Percentiles rank a stretch among this genome's conserved stretches.
phyloP scores from a whole-genome alignment of 2,888 invertebrate species.

The Agrypnus murinus region DNA sequence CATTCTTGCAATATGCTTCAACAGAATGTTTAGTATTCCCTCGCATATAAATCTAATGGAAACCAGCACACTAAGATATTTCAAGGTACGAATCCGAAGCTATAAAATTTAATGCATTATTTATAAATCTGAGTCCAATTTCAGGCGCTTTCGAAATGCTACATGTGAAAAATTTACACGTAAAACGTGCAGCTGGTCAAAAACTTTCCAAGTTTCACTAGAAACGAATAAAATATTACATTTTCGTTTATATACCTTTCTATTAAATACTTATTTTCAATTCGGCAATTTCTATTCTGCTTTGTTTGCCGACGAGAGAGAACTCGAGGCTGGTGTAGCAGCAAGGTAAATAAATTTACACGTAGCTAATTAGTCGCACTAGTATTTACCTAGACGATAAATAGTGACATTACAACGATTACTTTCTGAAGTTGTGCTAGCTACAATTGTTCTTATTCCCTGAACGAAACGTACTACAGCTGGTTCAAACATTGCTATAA shows the following conservation, averaged over 20 bases:
- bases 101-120: slow-evolving; percentile 47
- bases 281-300: background rate
- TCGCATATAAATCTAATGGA: slow-evolving; percentile 40
- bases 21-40: slow-evolving; percentile 42
- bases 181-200: slow-evolving; percentile 44
- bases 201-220: slow-evolving; percentile 38
- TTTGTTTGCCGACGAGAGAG: background rate
- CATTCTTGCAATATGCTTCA: slow-evolving; percentile 39
- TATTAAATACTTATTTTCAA: slow-evolving; percentile 8
- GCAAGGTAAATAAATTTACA: background rate
- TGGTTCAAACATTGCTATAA: slow-evolving; percentile 43
- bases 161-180: slow-evolving; percentile 46
- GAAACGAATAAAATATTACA: slow-evolving; percentile 39
- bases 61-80: slow-evolving; percentile 42
- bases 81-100: slow-evolving; percentile 42
- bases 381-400: slow-evolving; percentile 10
- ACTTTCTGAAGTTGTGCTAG: slow-evolving; percentile 9
- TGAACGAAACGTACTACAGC: slow-evolving; percentile 31
- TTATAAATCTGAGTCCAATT: slow-evolving; percentile 46
- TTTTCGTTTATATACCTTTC: slow-evolving; percentile 33
- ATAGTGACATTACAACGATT: slow-evolving; percentile 19
- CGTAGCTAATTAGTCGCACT: slow-evolving; percentile 2
- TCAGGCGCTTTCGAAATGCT: slow-evolving; percentile 40
- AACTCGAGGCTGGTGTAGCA: too few species aligned
- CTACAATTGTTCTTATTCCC: slow-evolving; percentile 11